A percentile compares a stretch with the other conserved stretches of the same genome.
These are phyloP conservation scores for Centropus bengalensis DNA, from an alignment of 2,113 vertebrate genomes.

Conservation along the genomic window DNA sequence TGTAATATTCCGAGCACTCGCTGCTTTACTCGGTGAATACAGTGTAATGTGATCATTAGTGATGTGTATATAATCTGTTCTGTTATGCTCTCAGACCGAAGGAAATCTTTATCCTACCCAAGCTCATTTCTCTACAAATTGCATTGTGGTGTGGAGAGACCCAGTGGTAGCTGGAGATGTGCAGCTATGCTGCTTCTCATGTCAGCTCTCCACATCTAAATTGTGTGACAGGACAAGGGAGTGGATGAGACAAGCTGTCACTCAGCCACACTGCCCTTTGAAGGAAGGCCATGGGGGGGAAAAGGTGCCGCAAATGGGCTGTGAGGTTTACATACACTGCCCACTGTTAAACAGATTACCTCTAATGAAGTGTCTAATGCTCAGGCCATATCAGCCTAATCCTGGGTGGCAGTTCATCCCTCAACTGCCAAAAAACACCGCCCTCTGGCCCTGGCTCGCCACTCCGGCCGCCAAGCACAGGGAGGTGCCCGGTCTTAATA, in stretches of 20 bases:
- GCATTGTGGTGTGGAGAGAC: slow-evolving; percentile 65
- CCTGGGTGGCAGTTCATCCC: slow-evolving; percentile 96
- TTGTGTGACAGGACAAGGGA: slow-evolving; percentile 86
- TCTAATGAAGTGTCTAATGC: slow-evolving; percentile 99
- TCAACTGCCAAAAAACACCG: slow-evolving; percentile 93
- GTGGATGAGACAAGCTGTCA: slow-evolving; percentile 93
- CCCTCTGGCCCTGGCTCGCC: slow-evolving; percentile 91
- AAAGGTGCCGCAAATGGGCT: slow-evolving; percentile 97
- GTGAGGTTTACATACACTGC: slow-evolving; percentile 99
- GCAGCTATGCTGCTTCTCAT: slow-evolving; percentile 80
- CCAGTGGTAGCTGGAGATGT: slow-evolving; percentile 76
- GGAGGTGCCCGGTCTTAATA: slow-evolving; percentile 96
- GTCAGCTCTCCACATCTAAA: slow-evolving; percentile 78
- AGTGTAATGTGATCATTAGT: slow-evolving; percentile 18
- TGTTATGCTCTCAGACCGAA: not conserved
- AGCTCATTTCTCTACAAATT: slow-evolving; percentile 68
- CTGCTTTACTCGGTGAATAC: not conserved
- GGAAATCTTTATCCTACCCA: slow-evolving; percentile 33
- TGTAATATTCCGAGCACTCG: not conserved
- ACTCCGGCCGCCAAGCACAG: slow-evolving; percentile 89
- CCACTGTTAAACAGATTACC: slow-evolving; percentile 99
- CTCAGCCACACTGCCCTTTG: slow-evolving; percentile 93
- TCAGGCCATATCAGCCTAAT: slow-evolving; percentile 95
- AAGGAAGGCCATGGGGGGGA: slow-evolving; percentile 90
- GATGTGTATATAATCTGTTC: slow-evolving; percentile 41